Conservation (phyloP, 2,113 vertebrate genomes). For the Nyctibius bracteatus region DNA sequence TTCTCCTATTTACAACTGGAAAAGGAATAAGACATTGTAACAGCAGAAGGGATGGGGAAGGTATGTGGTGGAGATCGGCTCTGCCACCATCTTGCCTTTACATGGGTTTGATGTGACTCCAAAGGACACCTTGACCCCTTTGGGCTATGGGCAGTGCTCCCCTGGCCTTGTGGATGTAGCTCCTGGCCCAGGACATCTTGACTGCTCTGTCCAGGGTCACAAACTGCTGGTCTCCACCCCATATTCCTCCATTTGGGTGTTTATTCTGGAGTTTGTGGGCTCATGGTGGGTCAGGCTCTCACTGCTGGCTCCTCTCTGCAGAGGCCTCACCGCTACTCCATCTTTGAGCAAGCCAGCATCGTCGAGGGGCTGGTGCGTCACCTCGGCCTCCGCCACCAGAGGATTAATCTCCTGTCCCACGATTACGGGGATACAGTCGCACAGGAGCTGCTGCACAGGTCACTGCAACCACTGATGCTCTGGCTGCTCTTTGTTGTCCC, state of each 20-base stretch:
- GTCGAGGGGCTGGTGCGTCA: slow-evolving; percentile 85
- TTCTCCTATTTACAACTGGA: not conserved
- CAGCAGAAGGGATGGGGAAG: not conserved
- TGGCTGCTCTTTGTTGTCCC: not conserved
- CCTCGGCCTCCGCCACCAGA: slow-evolving; percentile 81
- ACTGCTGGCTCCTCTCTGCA: not conserved
- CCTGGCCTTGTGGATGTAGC: fast-evolving
- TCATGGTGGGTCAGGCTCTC: not conserved
- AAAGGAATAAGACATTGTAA: not conserved
- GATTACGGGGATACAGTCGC: slow-evolving; percentile 95
- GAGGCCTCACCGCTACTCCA: slow-evolving; percentile 90
- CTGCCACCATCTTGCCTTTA: not conserved
- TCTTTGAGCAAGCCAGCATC: slow-evolving; percentile 93
- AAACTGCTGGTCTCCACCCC: not conserved
- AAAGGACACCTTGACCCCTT: not conserved
- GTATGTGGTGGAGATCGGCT: not conserved
- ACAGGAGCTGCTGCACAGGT: slow-evolving; percentile 94
- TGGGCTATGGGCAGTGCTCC: not conserved
- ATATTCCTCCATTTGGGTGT: not conserved
- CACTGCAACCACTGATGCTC: not conserved
- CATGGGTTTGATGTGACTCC: not conserved
- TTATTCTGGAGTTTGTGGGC: not conserved
- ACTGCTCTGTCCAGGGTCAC: fast-evolving
- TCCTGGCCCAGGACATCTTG: not conserved
- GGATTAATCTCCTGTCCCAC: slow-evolving; percentile 88